A percentile compares a stretch with the other conserved stretches of the same genome.
Conservation (phyloP, 2,797 vertebrate species). For the Orientallactaga sibirica region DNA sequence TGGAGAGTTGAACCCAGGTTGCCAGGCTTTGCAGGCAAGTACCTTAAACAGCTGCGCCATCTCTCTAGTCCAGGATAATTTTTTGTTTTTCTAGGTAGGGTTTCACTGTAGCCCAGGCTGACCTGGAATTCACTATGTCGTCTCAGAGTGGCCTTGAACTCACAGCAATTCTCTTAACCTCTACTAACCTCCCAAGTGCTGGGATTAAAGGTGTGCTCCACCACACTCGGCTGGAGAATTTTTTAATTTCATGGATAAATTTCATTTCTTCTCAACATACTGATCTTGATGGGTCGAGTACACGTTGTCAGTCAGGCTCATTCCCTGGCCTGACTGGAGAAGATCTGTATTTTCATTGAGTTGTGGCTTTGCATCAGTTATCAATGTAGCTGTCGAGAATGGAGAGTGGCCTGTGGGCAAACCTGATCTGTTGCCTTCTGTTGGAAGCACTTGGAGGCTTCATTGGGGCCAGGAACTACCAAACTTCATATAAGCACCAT, state of each 20-base stretch:
- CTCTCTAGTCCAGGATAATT: background rate
- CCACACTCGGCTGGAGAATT: background rate
- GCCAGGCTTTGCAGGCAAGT: too few relatives aligned
- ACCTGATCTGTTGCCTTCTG: background rate
- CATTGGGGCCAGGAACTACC: background rate
- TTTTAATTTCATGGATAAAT: slow-evolving; percentile 9
- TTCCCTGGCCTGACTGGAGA: background rate
- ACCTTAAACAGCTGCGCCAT: too few relatives aligned
- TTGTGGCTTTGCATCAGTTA: background rate
- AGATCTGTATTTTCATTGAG: fast-evolving
- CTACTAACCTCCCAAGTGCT: too few relatives aligned
- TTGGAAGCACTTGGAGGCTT: background rate
- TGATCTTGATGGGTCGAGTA: background rate
- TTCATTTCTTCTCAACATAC: slow-evolving; percentile 10
- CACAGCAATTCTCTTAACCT: too few relatives aligned
- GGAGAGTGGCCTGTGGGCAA: background rate
- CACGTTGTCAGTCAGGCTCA: too few relatives aligned
- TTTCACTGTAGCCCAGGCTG: too few relatives aligned
- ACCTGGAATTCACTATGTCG: too few relatives aligned
- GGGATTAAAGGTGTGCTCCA: too few relatives aligned
- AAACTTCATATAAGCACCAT: background rate
- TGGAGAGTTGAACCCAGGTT: too few relatives aligned
- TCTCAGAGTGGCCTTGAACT: too few relatives aligned
- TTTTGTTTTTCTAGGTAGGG: background rate
- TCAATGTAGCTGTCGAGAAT: background rate